phyloP scores from a whole-genome alignment of 2,113 vertebrate genomes.

The Vicugna pacos region DNA sequence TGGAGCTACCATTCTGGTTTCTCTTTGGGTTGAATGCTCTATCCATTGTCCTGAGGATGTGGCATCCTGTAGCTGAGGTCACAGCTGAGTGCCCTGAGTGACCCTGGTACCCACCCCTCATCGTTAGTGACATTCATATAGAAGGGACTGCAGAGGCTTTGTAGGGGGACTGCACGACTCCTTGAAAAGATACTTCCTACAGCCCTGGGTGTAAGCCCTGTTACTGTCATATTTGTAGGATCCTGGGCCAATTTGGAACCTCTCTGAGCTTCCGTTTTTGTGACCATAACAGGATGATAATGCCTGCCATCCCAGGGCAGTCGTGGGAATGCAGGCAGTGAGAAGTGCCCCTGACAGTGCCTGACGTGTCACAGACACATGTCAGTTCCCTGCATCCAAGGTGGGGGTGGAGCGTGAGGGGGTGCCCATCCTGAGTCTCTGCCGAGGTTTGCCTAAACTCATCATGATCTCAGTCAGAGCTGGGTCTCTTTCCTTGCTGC shows the following conservation, averaged over 20 bases:
- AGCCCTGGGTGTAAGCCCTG: neutral
- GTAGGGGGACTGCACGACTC: fast-evolving
- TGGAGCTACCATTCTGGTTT: neutral
- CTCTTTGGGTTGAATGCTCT: neutral
- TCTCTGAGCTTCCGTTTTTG: neutral
- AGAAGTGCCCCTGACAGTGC: neutral
- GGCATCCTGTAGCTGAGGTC: neutral
- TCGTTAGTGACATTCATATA: fast-evolving
- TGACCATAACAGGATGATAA: neutral
- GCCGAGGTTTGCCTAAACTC: neutral
- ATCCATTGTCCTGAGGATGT: neutral
- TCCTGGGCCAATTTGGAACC: neutral
- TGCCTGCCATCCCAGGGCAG: neutral
- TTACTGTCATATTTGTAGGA: neutral
- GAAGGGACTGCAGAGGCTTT: neutral
- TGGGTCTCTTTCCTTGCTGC: constrained; percentile 36
- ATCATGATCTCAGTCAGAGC: neutral
- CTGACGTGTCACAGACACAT: neutral
- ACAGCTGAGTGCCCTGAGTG: neutral
- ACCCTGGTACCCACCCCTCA: neutral
- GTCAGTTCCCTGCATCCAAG: neutral
- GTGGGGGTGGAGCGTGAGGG: neutral
- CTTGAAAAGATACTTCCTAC: neutral
- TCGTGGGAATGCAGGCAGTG: neutral
- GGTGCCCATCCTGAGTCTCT: neutral